Evolutionary conservation across 2,797 vertebrate species (phyloP).

Genomic region (Emydoidea blandingii): DNA sequence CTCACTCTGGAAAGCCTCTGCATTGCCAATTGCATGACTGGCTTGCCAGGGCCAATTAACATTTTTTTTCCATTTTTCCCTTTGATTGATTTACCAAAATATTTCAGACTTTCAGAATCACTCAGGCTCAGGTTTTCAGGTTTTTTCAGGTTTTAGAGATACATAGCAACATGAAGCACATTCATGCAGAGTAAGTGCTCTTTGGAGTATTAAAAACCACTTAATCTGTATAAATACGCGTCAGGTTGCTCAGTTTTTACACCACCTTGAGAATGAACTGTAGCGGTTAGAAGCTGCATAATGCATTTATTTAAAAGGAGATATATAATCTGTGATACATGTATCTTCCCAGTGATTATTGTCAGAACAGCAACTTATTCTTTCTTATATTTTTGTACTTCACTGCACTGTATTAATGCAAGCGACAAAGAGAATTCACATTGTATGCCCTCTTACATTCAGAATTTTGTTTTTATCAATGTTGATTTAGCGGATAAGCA

Average conservation of each 20-base stretch:
- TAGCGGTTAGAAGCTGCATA: constrained; percentile 9
- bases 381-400: constrained; percentile 48
- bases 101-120: constrained; percentile 54
- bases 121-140: too few species aligned
- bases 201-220: constrained; percentile 73
- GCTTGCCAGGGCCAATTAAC: constrained; percentile 62
- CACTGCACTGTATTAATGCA: constrained; percentile 36
- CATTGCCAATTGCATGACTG: constrained; percentile 39
- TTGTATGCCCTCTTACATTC: constrained; percentile 50
- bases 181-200: constrained; percentile 72
- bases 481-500: constrained; percentile 64
- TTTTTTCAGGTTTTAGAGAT: constrained; percentile 57
- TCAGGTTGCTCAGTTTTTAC: constrained; percentile 73
- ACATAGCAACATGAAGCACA: constrained; percentile 55
- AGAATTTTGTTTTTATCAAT: constrained; percentile 54
- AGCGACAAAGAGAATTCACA: constrained; percentile 50
- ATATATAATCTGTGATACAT: constrained; percentile 54
- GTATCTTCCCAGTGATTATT: constrained; percentile 45
- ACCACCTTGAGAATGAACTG: constrained; percentile 66
- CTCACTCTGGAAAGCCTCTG: constrained; percentile 19
- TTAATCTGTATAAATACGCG: constrained; percentile 76
- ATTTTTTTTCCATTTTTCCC: constrained; percentile 45
- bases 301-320: constrained; percentile 71
- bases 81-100: constrained; percentile 71
- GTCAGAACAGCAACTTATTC: constrained; percentile 23